Evolutionary conservation across 2,113 vertebrate genomes (phyloP).

Genomic region (Gallinago jamesoni): DNA sequence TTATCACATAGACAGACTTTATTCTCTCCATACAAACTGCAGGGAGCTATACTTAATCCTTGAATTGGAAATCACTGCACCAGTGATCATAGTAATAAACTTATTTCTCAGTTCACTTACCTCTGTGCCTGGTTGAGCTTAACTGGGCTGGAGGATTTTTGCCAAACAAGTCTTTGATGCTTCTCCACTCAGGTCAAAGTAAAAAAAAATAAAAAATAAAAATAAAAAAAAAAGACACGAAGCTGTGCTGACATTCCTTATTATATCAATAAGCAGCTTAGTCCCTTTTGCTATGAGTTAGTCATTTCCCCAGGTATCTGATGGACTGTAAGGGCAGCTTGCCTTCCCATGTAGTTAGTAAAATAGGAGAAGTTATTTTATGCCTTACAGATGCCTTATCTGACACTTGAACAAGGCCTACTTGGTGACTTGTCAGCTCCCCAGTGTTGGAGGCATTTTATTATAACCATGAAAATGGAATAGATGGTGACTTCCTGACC

Average conservation of each 20-base stretch:
- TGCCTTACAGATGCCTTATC: neutral
- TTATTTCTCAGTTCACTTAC: conserved; percentile 25
- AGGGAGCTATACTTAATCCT: neutral
- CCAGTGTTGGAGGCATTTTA: neutral
- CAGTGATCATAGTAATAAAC: neutral
- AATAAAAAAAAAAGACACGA: neutral
- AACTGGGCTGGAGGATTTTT: neutral
- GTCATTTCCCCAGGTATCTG: neutral
- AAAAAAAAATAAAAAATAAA: neutral
- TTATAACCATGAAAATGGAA: neutral
- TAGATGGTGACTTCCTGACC: neutral
- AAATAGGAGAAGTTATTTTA: neutral
- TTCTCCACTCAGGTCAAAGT: neutral
- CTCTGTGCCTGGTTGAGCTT: neutral
- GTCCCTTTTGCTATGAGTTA: neutral
- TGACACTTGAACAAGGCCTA: neutral
- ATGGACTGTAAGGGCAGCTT: neutral
- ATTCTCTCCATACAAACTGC: neutral
- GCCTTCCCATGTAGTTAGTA: neutral
- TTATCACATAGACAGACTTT: neutral
- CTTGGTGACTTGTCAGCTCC: neutral
- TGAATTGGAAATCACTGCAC: conserved; percentile 13
- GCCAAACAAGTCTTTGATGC: neutral
- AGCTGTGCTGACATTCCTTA: neutral
- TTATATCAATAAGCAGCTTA: neutral